Base-by-base conservation (phyloP, 2,888 invertebrate species). In the Rhamphomyia laevipes region DNA sequence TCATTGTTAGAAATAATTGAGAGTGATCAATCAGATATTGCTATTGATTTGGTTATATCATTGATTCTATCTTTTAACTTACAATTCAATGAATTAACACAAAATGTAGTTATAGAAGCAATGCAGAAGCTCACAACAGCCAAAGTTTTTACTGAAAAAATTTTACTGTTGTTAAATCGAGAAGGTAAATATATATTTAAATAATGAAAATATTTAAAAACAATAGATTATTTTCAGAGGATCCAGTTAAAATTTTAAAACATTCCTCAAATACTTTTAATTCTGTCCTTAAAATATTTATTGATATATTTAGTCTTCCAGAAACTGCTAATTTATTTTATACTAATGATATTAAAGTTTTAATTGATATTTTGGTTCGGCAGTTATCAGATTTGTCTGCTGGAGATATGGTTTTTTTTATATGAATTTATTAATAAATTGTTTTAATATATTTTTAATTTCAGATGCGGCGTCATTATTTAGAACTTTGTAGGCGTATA, bases 281-380 rank as follows among this genome's bases (percentile, higher is more conserved):
- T 73, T 86, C 94, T 0, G 84, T 94, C 10, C 73, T 93, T 44
- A 94, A 95, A 71, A 76, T 96, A 58, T 83, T 90, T 57, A 82
- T 82, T 42, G 94, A 96, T 68, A 72, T 95, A 56, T 93, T 93
- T 68, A 81, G 81, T 53, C 78, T 79, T 57, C 77, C 80, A 56
- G 77, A 79, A 55, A 91, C 93, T 1, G 87, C 94, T 0, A 79
- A 81, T 56, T 77, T 94, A 54, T 90, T 95, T 71, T 96, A 96
- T 69, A 91, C 93, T 1, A 96, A 95, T 63, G 96, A 96, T 65
- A 83, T 88, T 40, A 90, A 88, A 71, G 95, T 95, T 41, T 77
- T 95, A 51, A 84, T 95, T 53, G 96, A 95, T 65, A 94, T 96
- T 62, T 82, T 94, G 48, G 83, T 92, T 46, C 76, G 95, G 45